phyloP scores from a whole-genome alignment of 37 sponge, comb jelly and placozoan species.

The Petrosia ficiformis region DNA sequence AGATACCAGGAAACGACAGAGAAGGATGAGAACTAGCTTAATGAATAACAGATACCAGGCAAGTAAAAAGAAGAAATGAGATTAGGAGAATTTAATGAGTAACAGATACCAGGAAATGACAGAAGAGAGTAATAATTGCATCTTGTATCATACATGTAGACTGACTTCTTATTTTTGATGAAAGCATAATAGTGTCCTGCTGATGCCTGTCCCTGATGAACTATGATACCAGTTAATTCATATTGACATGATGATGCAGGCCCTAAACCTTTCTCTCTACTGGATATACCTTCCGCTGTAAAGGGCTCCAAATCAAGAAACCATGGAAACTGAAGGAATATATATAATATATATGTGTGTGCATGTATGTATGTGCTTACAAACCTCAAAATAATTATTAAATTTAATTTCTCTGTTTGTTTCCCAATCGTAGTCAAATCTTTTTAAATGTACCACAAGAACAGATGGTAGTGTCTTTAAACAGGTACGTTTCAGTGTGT shows the following conservation, averaged over 20 bases:
- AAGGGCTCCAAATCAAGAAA: constrained; percentile 88
- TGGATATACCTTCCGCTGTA: constrained; percentile 76
- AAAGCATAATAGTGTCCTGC: constrained; percentile 98
- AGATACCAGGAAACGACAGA: too few species aligned
- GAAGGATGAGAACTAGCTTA: too few species aligned
- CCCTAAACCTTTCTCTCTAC: constrained; percentile 57
- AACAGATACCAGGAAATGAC: too few species aligned
- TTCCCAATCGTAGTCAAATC: constrained; percentile 97
- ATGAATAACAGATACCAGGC: too few species aligned
- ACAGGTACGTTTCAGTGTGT: constrained; percentile 88
- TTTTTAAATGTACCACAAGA: constrained; percentile 91
- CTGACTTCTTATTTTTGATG: constrained; percentile 79
- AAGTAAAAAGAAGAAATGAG: too few species aligned
- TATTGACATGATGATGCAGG: constrained; percentile 23
- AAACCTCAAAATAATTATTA: constrained; percentile 89
- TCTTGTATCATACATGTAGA: too few species aligned
- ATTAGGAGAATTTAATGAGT: too few species aligned
- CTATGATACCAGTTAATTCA: constrained; percentile 84
- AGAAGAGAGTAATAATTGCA: too few species aligned
- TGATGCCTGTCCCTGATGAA: constrained; percentile 93
- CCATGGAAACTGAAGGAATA: constrained; percentile 74
- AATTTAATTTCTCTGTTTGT: constrained; percentile 88
- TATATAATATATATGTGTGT: constrained; percentile 1
- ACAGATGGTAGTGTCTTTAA: constrained; percentile 86
- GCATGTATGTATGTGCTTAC: background rate